Percentiles rank a stretch among this genome's conserved stretches.
phyloP scores from a whole-genome alignment of 2,888 invertebrate species.

The Keiferia lycopersicella region DNA sequence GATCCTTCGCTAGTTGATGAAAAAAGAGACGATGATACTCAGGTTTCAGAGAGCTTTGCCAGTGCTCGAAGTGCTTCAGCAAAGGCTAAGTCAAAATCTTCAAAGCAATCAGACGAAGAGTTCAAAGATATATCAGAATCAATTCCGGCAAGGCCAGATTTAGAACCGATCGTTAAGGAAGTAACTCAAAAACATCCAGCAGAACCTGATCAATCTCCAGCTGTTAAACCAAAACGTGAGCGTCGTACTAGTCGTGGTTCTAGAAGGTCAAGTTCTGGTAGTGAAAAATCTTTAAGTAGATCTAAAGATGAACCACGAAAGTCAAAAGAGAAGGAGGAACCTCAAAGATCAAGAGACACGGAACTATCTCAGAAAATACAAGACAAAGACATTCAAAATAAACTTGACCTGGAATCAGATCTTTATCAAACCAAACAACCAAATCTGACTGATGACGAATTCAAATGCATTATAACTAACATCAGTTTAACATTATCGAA shows the following conservation, averaged over 20 bases:
- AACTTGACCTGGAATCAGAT: constrained; percentile 14
- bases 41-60: constrained; percentile 83
- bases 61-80: constrained; percentile 82
- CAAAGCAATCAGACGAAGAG: constrained; percentile 58
- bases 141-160: constrained; percentile 49
- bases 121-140: constrained; percentile 59
- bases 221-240: constrained; percentile 53
- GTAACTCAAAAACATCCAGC: constrained; percentile 44
- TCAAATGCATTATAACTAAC: constrained; percentile 49
- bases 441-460: constrained; percentile 48
- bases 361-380: background rate
- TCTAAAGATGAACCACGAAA: constrained; percentile 57
- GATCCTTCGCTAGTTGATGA: constrained; percentile 83
- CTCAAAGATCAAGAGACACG: background rate
- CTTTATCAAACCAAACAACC: constrained; percentile 33
- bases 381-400: background rate
- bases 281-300: constrained; percentile 73
- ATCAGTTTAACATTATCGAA: constrained; percentile 65
- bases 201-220: constrained; percentile 39
- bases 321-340: constrained; percentile 16
- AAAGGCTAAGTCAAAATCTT: constrained; percentile 64
- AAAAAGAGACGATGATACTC: constrained; percentile 82
- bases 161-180: constrained; percentile 50
- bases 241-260: constrained; percentile 71
- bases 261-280: constrained; percentile 67